Evolutionary conservation across 2,113 vertebrate species (phyloP).

Genomic region (Periophthalmus modestus): DNA sequence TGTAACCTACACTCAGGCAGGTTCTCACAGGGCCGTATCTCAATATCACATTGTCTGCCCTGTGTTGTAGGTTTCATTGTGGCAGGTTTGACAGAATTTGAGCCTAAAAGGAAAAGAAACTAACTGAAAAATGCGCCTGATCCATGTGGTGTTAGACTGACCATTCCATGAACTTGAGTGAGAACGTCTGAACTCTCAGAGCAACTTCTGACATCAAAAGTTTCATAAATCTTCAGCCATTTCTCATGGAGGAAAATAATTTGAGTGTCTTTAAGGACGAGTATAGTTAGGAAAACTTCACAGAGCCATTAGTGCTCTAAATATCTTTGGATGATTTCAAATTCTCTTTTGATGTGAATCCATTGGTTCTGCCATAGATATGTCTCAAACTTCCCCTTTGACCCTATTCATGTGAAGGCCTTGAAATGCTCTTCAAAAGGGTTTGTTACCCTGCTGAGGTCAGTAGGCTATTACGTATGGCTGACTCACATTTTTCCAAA

Average conservation of each 20-base stretch:
- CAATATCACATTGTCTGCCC: not conserved
- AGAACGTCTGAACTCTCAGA: conserved; percentile 3
- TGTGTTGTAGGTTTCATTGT: not conserved
- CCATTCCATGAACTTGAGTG: conserved; percentile 1
- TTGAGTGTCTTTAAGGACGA: conserved; percentile 25
- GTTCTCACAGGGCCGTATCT: not conserved
- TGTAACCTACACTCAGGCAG: not conserved
- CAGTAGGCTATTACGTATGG: conserved; percentile 87
- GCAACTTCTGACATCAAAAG: not conserved
- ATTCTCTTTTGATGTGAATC: conserved; percentile 81
- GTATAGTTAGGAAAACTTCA: conserved; percentile 27
- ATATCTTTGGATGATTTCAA: conserved; percentile 79
- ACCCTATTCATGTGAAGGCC: conserved; percentile 75
- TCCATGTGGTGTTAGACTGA: not conserved
- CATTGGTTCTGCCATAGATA: conserved; percentile 80
- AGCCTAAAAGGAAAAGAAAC: not conserved
- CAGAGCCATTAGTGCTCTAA: conserved; percentile 57
- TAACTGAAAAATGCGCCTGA: not conserved
- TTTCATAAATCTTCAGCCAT: conserved; percentile 19
- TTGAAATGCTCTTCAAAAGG: conserved; percentile 83
- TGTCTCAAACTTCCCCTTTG: conserved; percentile 76
- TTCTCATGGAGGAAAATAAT: conserved; percentile 27
- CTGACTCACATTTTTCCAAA: conserved; percentile 92
- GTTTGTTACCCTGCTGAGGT: conserved; percentile 79
- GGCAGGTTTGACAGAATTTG: not conserved